Evolutionary conservation across 2,797 vertebrate genomes (phyloP).

Genomic region (Psittacula echo): DNA sequence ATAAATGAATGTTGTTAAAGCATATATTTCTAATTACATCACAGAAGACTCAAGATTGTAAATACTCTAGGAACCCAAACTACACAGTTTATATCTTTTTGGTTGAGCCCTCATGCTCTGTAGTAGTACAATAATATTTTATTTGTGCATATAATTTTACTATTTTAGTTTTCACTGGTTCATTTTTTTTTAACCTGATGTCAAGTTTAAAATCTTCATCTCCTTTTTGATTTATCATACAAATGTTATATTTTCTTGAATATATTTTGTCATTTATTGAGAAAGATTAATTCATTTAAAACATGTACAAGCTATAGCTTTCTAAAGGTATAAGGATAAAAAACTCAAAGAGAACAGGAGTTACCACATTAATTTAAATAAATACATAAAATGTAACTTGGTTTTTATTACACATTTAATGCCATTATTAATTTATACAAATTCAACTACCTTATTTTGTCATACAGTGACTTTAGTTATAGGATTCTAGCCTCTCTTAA

Average conservation of each 20-base stretch:
- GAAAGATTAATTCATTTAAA: neutral
- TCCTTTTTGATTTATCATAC: neutral
- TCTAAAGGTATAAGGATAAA: neutral
- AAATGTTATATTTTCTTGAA: neutral
- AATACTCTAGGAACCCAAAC: neutral
- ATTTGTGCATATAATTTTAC: constrained; percentile 1
- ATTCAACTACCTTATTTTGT: neutral
- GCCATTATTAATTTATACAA: neutral
- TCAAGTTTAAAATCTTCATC: neutral
- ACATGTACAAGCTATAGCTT: neutral
- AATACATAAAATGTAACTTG: neutral
- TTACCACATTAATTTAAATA: neutral
- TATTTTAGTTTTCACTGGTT: constrained; percentile 9
- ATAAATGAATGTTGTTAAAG: neutral
- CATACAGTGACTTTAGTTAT: neutral
- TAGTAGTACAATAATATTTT: neutral
- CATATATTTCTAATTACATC: neutral
- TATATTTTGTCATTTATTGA: neutral
- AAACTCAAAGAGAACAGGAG: neutral
- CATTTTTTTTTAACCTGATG: neutral
- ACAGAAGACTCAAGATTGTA: neutral
- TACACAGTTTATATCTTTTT: neutral
- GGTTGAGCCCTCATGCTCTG: neutral
- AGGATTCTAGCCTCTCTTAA: neutral
- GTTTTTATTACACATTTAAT: neutral